Base-by-base conservation (phyloP, 2,888 invertebrate species). In the Coleophora flavipennella region DNA sequence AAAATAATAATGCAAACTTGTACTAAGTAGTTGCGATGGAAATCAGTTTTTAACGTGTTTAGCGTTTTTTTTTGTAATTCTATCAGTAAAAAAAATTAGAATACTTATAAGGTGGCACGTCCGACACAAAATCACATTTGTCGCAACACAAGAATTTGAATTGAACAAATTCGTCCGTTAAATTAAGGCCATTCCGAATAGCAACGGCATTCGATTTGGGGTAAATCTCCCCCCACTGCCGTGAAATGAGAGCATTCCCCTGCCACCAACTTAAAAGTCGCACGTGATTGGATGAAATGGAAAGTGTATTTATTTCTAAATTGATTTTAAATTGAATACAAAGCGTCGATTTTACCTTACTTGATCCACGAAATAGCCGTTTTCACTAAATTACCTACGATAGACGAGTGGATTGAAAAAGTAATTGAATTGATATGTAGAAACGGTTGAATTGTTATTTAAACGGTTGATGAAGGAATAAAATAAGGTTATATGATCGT, bases 161-260 rank as follows among this genome's bases (percentile, higher is more conserved):
- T 83, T 80, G 80, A 74, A 81, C 79, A 80, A 81, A 81, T 81
- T 81, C 79, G 76, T 70, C 75, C 76, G 79, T 83, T 80, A 81
- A 83, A 83, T 83, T 83, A 81, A 76, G 73, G 74, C 72, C 64
- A 72, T 77, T 77, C 62, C 65, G 66, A 68, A 67, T 63, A 53
- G 59, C 66, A 67, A 61, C 59, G 64, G 69, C 70, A 79, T 81
- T 81, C 78, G 81, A 81, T 79, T 81, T 77, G 63, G 74, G 75
- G 69, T 67, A 78, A 79, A 80, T 78, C 76, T 76, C 67, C 66
- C 64, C 55, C 55, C 37, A 60, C 63, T 59, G 52, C 58, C 53
- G 57, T 66, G 64, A 71, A 76, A 67, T 64, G 57, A 69, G 59
- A 20, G 62, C 61, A 65, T 67, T 63, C 64, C 62, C 62, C 59